Base-by-base conservation (phyloP, 2,113 vertebrate genomes). In the Microtus pennsylvanicus region DNA sequence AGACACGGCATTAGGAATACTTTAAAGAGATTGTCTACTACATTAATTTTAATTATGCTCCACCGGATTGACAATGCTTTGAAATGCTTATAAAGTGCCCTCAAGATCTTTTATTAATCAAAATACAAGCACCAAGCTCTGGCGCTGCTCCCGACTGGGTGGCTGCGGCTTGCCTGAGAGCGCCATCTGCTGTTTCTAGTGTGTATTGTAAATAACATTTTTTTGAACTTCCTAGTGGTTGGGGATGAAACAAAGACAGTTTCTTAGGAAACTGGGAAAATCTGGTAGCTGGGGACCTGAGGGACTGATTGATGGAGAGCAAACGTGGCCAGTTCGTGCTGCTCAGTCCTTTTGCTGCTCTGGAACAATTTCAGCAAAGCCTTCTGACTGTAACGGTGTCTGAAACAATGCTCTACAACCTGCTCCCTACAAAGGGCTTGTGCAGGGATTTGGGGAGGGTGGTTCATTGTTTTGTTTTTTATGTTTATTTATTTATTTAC, bases 141-240 rank as follows among this genome's bases (percentile, higher is more conserved):
- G 96, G 89, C 17, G 7, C 86, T 42, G 47, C 89, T 87, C 90
- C 75, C 63, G 96, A 17, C 87, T 50, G 22, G 61, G n/a, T 77
- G 91, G 69, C 55, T 78, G 70, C 47, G 70, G 21, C 95, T 92
- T 96, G 93, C 94, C 97, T 97, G 93, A 2, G 97, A 96, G 97
- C 97, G 96, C 98, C 98, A 98, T 98, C 98, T 98, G 76, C 98
- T 98, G 98, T 97, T 95, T 65, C 38, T 80, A 85, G 42, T 70
- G 86, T 74, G 74, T 63, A 97, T 69, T 67, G 22, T 91, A 93
- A 67, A 3, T 19, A 33, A 21, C 28, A 42, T 55, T 35, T 10
- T 10, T n/a, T 47, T 0, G 17, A 47, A 63, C 75, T 38, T 74
- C 26, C 35, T 24, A n/a, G 42, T 33, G 47, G 19, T 87, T 86